Percentiles rank a stretch among this genome's conserved stretches.
Conservation (phyloP, 2,113 vertebrate genomes). For the Ornithorhynchus anatinus region DNA sequence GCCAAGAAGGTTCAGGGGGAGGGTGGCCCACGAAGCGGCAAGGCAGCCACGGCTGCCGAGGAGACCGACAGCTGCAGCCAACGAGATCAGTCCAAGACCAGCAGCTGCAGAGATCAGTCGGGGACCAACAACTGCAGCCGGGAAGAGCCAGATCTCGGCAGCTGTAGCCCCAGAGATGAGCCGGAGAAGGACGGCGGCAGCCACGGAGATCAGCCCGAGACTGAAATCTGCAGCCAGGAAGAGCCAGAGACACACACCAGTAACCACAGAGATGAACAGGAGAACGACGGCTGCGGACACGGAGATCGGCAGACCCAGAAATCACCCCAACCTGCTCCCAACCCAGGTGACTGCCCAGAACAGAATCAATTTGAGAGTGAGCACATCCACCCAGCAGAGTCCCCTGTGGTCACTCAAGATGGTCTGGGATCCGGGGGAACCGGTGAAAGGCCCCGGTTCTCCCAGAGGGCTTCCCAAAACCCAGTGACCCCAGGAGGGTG, state of each 20-base stretch:
- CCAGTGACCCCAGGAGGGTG: background rate
- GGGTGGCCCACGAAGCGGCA: background rate
- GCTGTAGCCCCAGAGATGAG: background rate
- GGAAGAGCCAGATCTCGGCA: background rate
- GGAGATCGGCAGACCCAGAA: background rate
- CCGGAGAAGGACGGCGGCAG: background rate
- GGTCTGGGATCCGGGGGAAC: background rate
- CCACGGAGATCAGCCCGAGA: too few species aligned
- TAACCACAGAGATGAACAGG: too few species aligned
- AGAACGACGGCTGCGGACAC: too few species aligned
- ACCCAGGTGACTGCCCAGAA: background rate
- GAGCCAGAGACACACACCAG: too few species aligned
- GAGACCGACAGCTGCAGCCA: background rate
- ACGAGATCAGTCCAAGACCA: slow-evolving; percentile 2
- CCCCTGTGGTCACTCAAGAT: background rate
- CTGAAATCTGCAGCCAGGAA: too few species aligned
- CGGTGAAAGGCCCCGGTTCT: background rate
- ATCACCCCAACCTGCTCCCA: background rate
- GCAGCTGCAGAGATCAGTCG: background rate
- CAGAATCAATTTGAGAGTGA: background rate
- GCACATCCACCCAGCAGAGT: background rate
- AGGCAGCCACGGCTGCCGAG: background rate
- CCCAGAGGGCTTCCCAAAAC: background rate
- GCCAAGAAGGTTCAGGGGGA: background rate
- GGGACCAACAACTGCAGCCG: background rate